phyloP scores from a whole-genome alignment of 2,797 vertebrate species.

The Remorina albescens region DNA sequence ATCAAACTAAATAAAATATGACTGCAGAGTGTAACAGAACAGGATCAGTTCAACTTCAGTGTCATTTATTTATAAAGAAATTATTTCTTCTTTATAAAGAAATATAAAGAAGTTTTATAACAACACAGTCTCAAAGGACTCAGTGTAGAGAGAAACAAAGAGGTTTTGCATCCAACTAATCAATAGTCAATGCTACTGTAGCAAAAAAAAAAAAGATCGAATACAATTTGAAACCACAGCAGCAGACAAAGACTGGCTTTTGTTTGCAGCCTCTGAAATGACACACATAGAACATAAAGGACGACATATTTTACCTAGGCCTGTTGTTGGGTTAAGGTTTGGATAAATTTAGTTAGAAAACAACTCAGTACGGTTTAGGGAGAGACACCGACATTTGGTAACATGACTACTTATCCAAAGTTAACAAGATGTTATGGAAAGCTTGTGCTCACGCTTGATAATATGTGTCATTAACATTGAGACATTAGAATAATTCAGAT shows the following conservation, averaged over 20 bases:
- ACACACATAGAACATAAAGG: background rate
- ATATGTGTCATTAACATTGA: no score
- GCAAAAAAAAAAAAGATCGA: conserved; percentile 4
- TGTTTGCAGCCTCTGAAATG: background rate
- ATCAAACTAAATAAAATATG: conserved; percentile 58
- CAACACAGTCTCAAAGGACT: conserved; percentile 5
- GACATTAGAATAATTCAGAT: no score
- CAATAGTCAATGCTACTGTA: conserved; percentile 52
- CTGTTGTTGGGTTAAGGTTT: background rate
- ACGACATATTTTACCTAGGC: background rate
- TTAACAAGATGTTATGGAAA: no score
- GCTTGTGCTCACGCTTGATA: no score
- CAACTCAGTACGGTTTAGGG: background rate
- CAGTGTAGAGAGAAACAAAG: background rate
- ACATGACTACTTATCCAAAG: no score
- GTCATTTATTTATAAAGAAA: conserved; percentile 47
- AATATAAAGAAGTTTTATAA: no score
- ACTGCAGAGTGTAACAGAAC: conserved; percentile 13
- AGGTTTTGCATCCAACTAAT: conserved; percentile 6
- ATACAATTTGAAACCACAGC: conserved; percentile 1
- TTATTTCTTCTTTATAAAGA: no score
- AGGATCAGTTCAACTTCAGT: conserved; percentile 38
- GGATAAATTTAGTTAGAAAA: background rate
- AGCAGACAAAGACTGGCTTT: background rate
- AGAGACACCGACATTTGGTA: background rate